Conservation (phyloP, 2,888 invertebrate species). For the Aphodius sticticus region DNA sequence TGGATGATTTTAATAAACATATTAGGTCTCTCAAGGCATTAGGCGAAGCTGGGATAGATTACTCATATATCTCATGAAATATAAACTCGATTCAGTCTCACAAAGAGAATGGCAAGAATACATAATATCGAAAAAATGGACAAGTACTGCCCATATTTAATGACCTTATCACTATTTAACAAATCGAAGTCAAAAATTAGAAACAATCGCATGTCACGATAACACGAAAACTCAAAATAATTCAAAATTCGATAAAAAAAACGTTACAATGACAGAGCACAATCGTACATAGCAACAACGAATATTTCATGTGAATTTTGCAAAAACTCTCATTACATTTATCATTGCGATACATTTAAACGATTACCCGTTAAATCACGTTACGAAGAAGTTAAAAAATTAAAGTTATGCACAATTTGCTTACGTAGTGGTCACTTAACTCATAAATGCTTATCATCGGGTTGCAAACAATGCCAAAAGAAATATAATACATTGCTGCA, state of each 20-base stretch:
- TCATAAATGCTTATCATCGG: slow-evolving; percentile 10
- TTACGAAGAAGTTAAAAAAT: slow-evolving; percentile 1
- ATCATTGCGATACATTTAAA: not conserved
- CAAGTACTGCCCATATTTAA: slow-evolving; percentile 29
- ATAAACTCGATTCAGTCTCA: slow-evolving; percentile 41
- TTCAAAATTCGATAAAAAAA: slow-evolving; percentile 22
- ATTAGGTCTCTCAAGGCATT: slow-evolving; percentile 42
- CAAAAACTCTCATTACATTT: slow-evolving; percentile 11
- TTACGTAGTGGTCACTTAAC: slow-evolving; percentile 19
- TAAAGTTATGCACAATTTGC: slow-evolving; percentile 9
- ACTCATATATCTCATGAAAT: slow-evolving; percentile 40
- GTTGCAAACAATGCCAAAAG: slow-evolving; percentile 19
- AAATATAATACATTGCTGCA: slow-evolving; percentile 22
- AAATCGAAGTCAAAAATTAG: slow-evolving; percentile 39
- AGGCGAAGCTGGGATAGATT: slow-evolving; percentile 44
- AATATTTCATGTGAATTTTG: not conserved
- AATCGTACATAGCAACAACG: slow-evolving; percentile 8
- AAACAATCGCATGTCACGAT: slow-evolving; percentile 20
- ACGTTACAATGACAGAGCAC: slow-evolving; percentile 11
- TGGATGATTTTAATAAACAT: slow-evolving; percentile 43
- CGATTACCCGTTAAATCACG: slow-evolving; percentile 7
- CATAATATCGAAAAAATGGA: slow-evolving; percentile 6
- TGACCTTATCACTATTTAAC: slow-evolving; percentile 39
- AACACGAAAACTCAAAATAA: slow-evolving; percentile 6
- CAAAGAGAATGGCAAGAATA: slow-evolving; percentile 42